Conservation (phyloP, 2,888 invertebrate species). For the Orthonevra nobilis region DNA sequence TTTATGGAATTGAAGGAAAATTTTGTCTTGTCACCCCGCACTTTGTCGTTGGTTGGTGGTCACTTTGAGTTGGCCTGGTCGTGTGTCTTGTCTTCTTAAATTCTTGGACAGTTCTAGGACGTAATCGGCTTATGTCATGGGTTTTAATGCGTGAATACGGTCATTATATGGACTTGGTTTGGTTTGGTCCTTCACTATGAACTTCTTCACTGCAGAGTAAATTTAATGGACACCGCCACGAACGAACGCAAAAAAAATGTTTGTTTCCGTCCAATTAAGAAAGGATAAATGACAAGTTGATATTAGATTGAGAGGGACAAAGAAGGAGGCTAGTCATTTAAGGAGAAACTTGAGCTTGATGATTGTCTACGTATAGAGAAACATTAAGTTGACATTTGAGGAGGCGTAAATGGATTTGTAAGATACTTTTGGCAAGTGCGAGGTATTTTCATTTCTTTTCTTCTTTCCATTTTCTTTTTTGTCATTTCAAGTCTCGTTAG, state of each 20-base stretch:
- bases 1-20: slow-evolving; percentile 62
- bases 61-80: slow-evolving; percentile 20
- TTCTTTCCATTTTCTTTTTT: no score
- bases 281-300: slow-evolving; percentile 67
- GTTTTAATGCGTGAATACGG: slow-evolving; percentile 65
- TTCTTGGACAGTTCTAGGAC: slow-evolving; percentile 33
- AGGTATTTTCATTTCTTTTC: no score
- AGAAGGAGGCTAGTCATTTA: slow-evolving; percentile 29
- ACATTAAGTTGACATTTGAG: slow-evolving; percentile 63
- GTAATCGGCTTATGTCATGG: slow-evolving; percentile 69
- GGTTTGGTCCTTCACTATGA: not conserved
- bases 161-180: slow-evolving; percentile 42
- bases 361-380: slow-evolving; percentile 26
- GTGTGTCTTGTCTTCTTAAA: slow-evolving; percentile 10
- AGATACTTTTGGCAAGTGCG: slow-evolving; percentile 4
- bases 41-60: slow-evolving; percentile 1
- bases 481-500: no score
- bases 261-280: slow-evolving; percentile 66
- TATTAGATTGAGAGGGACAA: slow-evolving; percentile 36
- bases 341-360: slow-evolving; percentile 11
- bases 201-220: no score
- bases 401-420: slow-evolving; percentile 37
- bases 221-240: slow-evolving; percentile 49
- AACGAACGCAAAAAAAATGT: slow-evolving; percentile 19
- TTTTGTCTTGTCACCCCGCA: not conserved